Base-by-base conservation (phyloP, 2,888 invertebrate genomes). In the Drosophila neotestacea region DNA sequence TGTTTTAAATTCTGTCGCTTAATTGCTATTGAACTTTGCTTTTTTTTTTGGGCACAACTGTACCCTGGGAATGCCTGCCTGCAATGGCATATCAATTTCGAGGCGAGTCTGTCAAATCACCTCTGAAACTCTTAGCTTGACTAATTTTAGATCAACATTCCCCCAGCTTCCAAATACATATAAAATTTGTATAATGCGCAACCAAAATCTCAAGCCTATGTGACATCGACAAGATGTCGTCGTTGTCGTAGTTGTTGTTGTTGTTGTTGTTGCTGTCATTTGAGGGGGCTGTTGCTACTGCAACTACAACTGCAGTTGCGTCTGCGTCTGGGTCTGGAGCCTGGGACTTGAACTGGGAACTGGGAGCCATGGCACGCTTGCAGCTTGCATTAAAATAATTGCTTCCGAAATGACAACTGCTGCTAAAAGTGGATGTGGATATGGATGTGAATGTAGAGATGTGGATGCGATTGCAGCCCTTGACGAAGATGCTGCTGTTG, bases 341-440 rank as follows among this genome's bases (percentile, higher is more conserved):
- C 61, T 42, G 46, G 10, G 48, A 42, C 52, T 51, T 47, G 13
- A 13, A 16, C 48, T 44, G 46, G 34, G 47, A 36, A 50, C 50
- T 51, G 42, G 51, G 42, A 54, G 58, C 58, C 58, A 63, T 69
- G 78, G 75, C 78, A 78, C 72, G 74, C 77, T 77, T 74, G 78
- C 77, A 73, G 81, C 74, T 73, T 79, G 84, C 84, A 81, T 88
- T 79, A 81, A 91, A 91, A 89, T 91, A 90, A 91, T 91, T 91
- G 90, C 90, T 90, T 89, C 90, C 91, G 91, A 91, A 79, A 90
- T 89, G 91, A 88, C 86, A 83, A 79, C 85, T 68, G 79, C 84
- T 70, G 73, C 77, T 73, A 79, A 81, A 81, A 85, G 78, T 71
- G 74, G 69, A 70, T 66, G 66, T 69, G 51, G 38, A 55, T 56